Evolutionary conservation across 2,113 vertebrate genomes (phyloP), one percentile per base, ranked within the genome.

Genomic region (Eptesicus fuscus): DNA sequence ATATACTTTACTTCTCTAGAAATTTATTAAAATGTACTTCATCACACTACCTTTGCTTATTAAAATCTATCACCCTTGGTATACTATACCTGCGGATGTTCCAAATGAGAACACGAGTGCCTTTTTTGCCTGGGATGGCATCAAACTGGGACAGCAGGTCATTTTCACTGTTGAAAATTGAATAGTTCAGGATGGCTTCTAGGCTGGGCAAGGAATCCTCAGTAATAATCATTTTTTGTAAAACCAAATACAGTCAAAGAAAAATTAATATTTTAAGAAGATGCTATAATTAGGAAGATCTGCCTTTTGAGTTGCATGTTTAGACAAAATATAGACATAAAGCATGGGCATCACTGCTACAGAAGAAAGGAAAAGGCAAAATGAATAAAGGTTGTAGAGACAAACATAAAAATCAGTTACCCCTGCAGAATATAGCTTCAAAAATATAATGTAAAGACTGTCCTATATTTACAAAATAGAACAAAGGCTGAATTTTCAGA

Each of bases 31-130:
- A 88, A 69, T 76, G 12, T 83, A 70, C 56, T 95, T 90, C 65
- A 56, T 74, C 49, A 70, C 51, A 80, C 16, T 47, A 84, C 28
- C 25, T 88, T 73, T 90, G 70, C n/a, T 79, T 83, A 90, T 90
- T 90, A 91, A 23, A 83, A 70, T 92, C 49, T 70, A 76, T 61
- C 42, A 73, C 13, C 9, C 30, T 69, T 73, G 32, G 65, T 73
- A 88, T 92, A 95, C 90, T 20, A 3, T 97, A 99, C 99, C 99
- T 99, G 97, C 97, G 97, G 49, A 99, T 98, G 95, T 99, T 99
- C 99, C 99, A 99, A 98, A 99, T 99, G 92, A 99, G 97, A 96
- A 99, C 98, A 90, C 98, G 98, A 42, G 98, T 99, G 95, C 99
- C 99, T 97, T 99, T 99, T 96, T 99, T 99, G 93, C 98, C 98